Conservation (phyloP, 2,888 invertebrate species). For the Prostheceraeus crozeri region DNA sequence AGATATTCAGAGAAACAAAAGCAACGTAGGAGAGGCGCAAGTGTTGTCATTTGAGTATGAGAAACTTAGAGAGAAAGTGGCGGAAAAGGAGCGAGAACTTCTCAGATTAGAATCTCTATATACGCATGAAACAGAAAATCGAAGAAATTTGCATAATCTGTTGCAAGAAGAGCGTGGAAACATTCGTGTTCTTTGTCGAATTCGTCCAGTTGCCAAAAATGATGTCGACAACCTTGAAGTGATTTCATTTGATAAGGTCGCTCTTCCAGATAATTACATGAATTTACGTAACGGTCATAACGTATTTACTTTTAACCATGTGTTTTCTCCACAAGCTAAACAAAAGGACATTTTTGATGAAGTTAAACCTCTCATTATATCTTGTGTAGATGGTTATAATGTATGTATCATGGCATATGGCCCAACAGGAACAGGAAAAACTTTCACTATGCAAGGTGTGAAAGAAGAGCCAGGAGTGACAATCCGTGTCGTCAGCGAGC, state of each 20-base stretch:
- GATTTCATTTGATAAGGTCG: slow-evolving; percentile 20
- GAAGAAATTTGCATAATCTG: slow-evolving; percentile 23
- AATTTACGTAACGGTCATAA: slow-evolving; percentile 7
- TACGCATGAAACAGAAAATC: slow-evolving; percentile 21
- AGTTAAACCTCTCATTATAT: slow-evolving; percentile 19
- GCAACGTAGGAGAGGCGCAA: background rate
- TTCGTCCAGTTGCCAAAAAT: background rate
- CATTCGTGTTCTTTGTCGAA: slow-evolving; percentile 27
- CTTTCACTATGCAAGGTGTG: slow-evolving; percentile 29
- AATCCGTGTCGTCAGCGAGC: slow-evolving; percentile 7
- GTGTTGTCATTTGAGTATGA: slow-evolving; percentile 28
- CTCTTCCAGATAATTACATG: slow-evolving; percentile 1
- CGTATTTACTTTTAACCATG: slow-evolving; percentile 26
- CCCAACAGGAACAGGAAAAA: slow-evolving; percentile 31
- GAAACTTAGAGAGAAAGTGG: slow-evolving; percentile 13
- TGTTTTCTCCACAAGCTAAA: slow-evolving; percentile 3
- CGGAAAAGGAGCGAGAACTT: background rate
- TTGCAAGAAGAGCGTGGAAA: slow-evolving; percentile 29
- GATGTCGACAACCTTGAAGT: background rate
- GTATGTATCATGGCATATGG: slow-evolving; percentile 30
- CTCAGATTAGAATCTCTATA: slow-evolving; percentile 22
- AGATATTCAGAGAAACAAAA: background rate
- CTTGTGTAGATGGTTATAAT: slow-evolving; percentile 33
- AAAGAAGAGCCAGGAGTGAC: slow-evolving; percentile 29
- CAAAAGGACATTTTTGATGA: slow-evolving; percentile 32